Evolutionary conservation across 2,113 vertebrate species (phyloP), one percentile per base, ranked within the genome.

Genomic region (Campylomormyrus numenius): DNA sequence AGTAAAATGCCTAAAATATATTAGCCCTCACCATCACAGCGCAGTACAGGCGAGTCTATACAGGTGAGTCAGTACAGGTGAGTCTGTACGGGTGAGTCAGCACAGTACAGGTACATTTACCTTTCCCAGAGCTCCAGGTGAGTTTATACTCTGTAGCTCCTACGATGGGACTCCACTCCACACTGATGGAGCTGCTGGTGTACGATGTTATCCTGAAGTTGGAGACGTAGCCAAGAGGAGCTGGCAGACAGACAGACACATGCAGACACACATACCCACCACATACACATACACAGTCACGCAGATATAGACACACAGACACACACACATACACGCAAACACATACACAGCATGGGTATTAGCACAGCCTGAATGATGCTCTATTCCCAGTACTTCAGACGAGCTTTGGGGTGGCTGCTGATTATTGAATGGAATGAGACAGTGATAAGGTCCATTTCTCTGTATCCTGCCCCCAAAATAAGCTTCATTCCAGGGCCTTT

Each of bases 71-170:
- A 19, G 35, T 80, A 80, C 5, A 42, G 35, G 31, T 39, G 17
- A 42, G 74, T 80, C 74, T 42, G 74, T 80, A 42, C 35, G 0
- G 35, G 74, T 80, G 35, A 42, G 74, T 80, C 35, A 42, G 74
- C 35, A 42, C 15, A 42, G 31, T 80, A 80, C 5, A 42, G 74
- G 74, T 80, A 80, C 13, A 19, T 17, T 70, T 90, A 92, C 88
- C 92, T 91, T 91, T 90, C 91, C 91, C 31, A 0, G 94, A 92
- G 21, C 92, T 96, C 97, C 97, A 98, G 70, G 95, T 94, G 42
- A 98, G 92, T 92, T 96, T 97, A 93, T 97, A 98, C 88, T 97
- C 97, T 0, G 97, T 97, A 62, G 97, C 97, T n/a, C 96, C 96
- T 1, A 96, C 96, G 0, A 96, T 95, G 31, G 96, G 91, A 56